A percentile compares a stretch with the other conserved stretches of the same genome.
Evolutionary conservation across 2,797 vertebrate species (phyloP).

Genomic region (Uromys caudimaculatus): DNA sequence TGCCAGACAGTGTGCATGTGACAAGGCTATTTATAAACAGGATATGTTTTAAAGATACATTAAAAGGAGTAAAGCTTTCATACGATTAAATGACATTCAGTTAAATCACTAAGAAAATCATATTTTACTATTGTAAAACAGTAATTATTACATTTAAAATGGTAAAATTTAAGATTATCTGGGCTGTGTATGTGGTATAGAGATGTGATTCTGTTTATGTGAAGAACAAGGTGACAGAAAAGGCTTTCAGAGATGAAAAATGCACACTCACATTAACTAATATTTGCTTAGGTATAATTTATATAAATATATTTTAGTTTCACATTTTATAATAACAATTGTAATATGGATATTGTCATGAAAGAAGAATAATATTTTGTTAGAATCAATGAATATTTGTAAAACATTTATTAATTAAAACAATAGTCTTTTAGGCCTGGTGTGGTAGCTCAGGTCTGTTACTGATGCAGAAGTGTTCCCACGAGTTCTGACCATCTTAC

Average conservation of each 20-base stretch:
- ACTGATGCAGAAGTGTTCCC: too few species aligned
- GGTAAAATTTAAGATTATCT: neutral
- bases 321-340: neutral
- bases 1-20: accelerated
- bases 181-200: neutral
- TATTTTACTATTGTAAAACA: neutral
- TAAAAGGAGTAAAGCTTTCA: neutral
- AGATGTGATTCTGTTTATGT: neutral
- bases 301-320: neutral
- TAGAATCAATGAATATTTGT: neutral
- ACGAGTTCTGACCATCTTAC: neutral
- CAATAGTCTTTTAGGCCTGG: neutral
- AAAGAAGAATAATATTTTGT: conserved; percentile 8
- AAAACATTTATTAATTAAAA: neutral
- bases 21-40: neutral
- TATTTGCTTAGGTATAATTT: neutral
- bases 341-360: neutral
- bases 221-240: neutral
- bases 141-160: conserved; percentile 34
- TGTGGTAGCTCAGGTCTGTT: neutral
- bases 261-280: neutral
- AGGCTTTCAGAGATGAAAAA: neutral
- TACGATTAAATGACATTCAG: neutral
- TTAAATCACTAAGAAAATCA: neutral
- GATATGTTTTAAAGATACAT: neutral